Conservation (phyloP, 2,113 vertebrate species). For the Gymnorhina tibicen region DNA sequence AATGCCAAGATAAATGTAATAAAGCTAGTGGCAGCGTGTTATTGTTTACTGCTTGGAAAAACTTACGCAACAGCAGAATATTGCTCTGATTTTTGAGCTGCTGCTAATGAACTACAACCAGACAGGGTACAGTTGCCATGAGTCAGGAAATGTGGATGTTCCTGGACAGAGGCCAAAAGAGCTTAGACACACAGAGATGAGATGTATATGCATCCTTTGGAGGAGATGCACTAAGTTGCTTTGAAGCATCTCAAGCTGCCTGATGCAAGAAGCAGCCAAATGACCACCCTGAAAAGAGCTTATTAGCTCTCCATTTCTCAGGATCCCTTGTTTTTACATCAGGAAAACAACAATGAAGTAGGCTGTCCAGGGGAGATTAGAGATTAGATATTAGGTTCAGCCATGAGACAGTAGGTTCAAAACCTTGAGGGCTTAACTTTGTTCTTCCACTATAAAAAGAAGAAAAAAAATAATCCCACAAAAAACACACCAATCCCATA, state of each 20-base stretch:
- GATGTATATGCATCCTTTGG: neutral
- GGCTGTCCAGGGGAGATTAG: neutral
- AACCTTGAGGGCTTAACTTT: neutral
- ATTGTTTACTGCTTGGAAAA: slow-evolving; percentile 58
- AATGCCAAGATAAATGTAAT: slow-evolving; percentile 37
- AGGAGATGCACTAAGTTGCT: neutral
- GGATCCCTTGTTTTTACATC: neutral
- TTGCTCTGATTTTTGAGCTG: slow-evolving; percentile 1
- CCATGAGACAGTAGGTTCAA: neutral
- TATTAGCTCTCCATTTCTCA: neutral
- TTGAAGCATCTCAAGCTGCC: neutral
- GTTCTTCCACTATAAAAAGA: neutral
- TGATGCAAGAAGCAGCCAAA: neutral
- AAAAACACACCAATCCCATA: neutral
- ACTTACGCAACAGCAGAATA: neutral
- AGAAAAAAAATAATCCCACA: neutral
- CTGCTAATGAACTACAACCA: slow-evolving; percentile 28
- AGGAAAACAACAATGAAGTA: neutral
- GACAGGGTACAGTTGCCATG: slow-evolving; percentile 6
- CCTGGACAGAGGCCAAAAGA: slow-evolving; percentile 10
- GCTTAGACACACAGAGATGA: neutral
- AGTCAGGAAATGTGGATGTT: slow-evolving; percentile 44
- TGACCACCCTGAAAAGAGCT: neutral
- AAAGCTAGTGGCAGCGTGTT: slow-evolving; percentile 11
- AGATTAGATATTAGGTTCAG: neutral